Base-by-base conservation (phyloP, 2,113 vertebrate species). In the Colius striatus region DNA sequence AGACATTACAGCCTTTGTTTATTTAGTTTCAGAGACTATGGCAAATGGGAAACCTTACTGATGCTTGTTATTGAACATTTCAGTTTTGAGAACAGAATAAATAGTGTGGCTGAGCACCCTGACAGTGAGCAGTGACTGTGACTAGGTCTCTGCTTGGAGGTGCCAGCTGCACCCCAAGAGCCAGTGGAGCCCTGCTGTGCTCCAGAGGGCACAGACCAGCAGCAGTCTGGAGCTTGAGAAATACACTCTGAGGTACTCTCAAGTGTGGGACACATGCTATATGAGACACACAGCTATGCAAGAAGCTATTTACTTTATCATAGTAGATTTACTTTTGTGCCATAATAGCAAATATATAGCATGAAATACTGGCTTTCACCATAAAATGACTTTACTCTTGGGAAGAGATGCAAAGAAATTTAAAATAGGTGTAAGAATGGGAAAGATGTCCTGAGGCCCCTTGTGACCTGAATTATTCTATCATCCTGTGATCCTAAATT, bases 171-270 rank as follows among this genome's bases (percentile, higher is more conserved):
- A 29, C 26, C 32, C 71, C 0, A 12, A 47, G 7, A 53, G 45
- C 55, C 1, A 1, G 8, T 29, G 55, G 16, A 55, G 61, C 30
- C 43, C 48, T 10, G 3, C 17, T 2, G 1, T 0, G 1, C 27
- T 57, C 50, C 71, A 10, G 13, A 53, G 32, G 16, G 25, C 53
- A 66, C 0, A 0, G 21, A n/a, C 38, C 72, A 66, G 45, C n/a
- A 30, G 6, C 5, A 26, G 17, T 8, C 43, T 57, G 36, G 27
- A 63, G 50, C 55, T 63, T 0, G 1, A 63, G 61, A 84, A 47
- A 45, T 15, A 2, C 2, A 9, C 34, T n/a, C 30, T 29, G 22
- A 72, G 26, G 22, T 32, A 3, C 54, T 21, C 29, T 6, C 13
- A 9, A 23, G 26, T 53, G 5, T 6, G 11, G 48, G 26, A 20